phyloP scores from a whole-genome alignment of 1,140 invertebrate genomes.

The Holotrichia oblita region DNA sequence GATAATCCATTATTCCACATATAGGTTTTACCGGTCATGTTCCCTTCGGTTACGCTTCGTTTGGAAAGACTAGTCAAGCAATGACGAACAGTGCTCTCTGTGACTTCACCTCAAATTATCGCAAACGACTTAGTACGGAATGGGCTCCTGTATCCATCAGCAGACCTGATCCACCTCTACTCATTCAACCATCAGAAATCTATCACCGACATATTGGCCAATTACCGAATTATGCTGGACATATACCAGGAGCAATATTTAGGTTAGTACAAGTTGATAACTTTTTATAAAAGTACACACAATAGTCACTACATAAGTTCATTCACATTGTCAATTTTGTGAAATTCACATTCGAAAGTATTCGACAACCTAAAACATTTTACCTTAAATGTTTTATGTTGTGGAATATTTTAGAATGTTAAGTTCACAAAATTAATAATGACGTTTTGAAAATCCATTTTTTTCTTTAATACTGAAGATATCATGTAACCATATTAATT shows the following conservation, averaged over 20 bases:
- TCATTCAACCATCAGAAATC: constrained; percentile 66
- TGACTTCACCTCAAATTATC: constrained; percentile 76
- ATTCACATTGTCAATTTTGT: no score
- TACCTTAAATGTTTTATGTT: no score
- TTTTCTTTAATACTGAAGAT: no score
- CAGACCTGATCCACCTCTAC: constrained; percentile 63
- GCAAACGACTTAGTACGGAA: constrained; percentile 69
- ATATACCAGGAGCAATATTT: constrained; percentile 74
- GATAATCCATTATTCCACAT: constrained; percentile 21
- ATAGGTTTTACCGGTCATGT: constrained; percentile 73
- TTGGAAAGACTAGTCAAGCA: constrained; percentile 69
- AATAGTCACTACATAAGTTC: no score
- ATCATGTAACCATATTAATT: background rate
- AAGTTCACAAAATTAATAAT: no score
- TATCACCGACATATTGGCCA: constrained; percentile 76
- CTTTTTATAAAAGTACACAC: no score
- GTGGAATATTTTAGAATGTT: no score
- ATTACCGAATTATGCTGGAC: constrained; percentile 77
- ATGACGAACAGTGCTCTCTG: constrained; percentile 71
- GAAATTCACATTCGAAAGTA: no score
- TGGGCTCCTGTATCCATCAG: constrained; percentile 72
- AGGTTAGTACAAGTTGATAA: constrained; percentile 61
- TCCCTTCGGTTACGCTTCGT: constrained; percentile 71
- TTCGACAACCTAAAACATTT: no score
- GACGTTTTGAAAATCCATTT: no score